Percentiles rank a stretch among this genome's conserved stretches.
Conservation (phyloP, 2,113 vertebrate species). For the Silurus glanis region DNA sequence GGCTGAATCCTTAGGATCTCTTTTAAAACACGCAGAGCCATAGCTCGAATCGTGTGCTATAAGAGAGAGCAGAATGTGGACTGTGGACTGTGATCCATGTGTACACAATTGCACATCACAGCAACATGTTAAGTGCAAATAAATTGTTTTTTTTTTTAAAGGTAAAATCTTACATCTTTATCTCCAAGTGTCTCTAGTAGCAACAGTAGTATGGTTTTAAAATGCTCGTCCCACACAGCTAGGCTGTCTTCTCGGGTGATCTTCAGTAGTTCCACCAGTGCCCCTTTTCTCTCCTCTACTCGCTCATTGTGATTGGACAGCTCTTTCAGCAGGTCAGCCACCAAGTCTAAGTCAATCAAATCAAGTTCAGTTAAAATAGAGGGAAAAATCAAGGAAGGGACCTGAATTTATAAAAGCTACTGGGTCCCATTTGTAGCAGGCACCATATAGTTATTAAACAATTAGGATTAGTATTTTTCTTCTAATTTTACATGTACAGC, state of each 20-base stretch:
- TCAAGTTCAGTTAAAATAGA: conserved; percentile 69
- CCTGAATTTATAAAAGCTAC: not conserved
- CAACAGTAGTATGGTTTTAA: conserved; percentile 95
- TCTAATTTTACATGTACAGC: not conserved
- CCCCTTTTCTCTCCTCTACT: conserved; percentile 89
- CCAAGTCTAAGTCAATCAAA: conserved; percentile 90
- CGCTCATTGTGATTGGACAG: conserved; percentile 97
- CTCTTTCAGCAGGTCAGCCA: conserved; percentile 95
- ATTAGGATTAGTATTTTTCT: not conserved
- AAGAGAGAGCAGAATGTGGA: not conserved
- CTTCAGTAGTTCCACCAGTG: conserved; percentile 92
- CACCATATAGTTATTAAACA: not conserved
- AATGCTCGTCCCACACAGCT: conserved; percentile 97
- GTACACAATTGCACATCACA: not conserved
- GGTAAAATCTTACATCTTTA: conserved; percentile 81
- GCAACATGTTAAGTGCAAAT: not conserved
- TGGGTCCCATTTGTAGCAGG: not conserved
- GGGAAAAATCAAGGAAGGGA: not conserved
- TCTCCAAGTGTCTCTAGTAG: conserved; percentile 95
- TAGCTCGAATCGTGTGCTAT: conserved; percentile 91
- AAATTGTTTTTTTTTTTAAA: not conserved
- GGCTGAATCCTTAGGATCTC: conserved; percentile 98
- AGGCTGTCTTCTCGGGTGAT: conserved; percentile 92
- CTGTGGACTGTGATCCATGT: not conserved
- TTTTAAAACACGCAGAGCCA: conserved; percentile 90